These are phyloP conservation scores for Isaurus tuberculatus DNA, from an alignment of 92 coral and sea anemone species.

Conservation along the genomic window DNA sequence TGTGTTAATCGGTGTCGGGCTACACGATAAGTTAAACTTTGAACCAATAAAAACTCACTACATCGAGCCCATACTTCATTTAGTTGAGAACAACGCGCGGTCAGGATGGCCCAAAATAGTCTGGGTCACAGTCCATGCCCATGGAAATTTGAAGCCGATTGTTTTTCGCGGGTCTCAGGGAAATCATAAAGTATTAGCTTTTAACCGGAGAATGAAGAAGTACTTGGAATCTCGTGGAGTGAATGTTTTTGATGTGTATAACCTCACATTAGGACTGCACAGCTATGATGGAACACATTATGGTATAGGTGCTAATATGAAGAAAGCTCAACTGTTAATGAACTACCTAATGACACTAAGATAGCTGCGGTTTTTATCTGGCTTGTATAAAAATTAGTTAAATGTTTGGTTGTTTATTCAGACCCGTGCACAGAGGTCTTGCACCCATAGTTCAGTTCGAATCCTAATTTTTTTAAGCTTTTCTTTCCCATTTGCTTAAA, in stretches of 20 bases:
- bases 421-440: too few species aligned
- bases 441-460: too few species aligned
- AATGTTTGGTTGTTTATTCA: too few species aligned
- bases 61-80: constrained; percentile 63
- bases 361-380: not conserved
- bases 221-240: constrained; percentile 58
- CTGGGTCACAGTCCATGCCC: constrained; percentile 78
- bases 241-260: constrained; percentile 67
- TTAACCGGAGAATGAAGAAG: constrained; percentile 54
- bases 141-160: constrained; percentile 72
- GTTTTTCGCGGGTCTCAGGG: constrained; percentile 54
- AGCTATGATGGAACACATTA: constrained; percentile 89
- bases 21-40: constrained; percentile 59
- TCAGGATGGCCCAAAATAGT: constrained; percentile 70
- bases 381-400: too few species aligned
- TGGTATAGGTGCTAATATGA: constrained; percentile 71
- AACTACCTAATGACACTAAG: constrained; percentile 55
- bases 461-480: too few species aligned
- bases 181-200: constrained; percentile 40
- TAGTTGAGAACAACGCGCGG: constrained; percentile 30
- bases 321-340: constrained; percentile 76
- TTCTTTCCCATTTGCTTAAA: too few species aligned
- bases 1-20: constrained; percentile 66
- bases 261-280: constrained; percentile 70
- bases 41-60: constrained; percentile 23